These are phyloP conservation scores for Chymomyza amoena DNA, from an alignment of 2,888 invertebrate genomes.

Conservation along the genomic window DNA sequence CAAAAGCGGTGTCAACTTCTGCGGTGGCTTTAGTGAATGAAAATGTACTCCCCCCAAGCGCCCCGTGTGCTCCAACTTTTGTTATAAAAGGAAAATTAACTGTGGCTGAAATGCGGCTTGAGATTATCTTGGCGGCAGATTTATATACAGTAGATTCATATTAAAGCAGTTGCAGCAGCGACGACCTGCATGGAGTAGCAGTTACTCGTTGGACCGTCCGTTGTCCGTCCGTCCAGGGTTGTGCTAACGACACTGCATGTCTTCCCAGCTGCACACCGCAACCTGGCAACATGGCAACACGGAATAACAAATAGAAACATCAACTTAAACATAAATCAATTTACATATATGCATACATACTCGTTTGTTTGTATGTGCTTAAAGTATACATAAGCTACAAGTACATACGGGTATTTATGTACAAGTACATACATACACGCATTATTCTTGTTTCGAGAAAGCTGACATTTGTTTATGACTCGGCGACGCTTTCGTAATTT, in stretches of 20 bases:
- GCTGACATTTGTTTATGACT: neutral
- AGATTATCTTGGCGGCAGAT: neutral
- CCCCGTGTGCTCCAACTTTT: neutral
- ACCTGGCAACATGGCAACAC: too few relatives aligned
- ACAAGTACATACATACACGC: neutral
- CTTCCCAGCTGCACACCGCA: neutral
- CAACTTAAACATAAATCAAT: slow-evolving; percentile 4
- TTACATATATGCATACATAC: neutral
- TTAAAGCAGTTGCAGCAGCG: neutral
- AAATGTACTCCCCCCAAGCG: slow-evolving; percentile 26
- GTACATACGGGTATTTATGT: neutral
- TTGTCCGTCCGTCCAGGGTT: neutral
- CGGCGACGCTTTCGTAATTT: slow-evolving; percentile 50
- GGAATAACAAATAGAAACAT: neutral
- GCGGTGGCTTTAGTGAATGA: slow-evolving; percentile 51
- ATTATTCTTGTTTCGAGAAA: neutral
- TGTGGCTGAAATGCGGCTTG: neutral
- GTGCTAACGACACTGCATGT: neutral
- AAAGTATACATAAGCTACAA: neutral
- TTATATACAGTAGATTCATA: neutral
- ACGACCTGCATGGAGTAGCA: neutral
- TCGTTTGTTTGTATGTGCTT: neutral
- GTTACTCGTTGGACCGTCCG: neutral
- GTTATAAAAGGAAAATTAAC: neutral
- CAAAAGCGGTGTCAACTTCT: slow-evolving; percentile 6